Base-by-base conservation (phyloP, 2,797 vertebrate species). In the Spinibarbus caldwelli region DNA sequence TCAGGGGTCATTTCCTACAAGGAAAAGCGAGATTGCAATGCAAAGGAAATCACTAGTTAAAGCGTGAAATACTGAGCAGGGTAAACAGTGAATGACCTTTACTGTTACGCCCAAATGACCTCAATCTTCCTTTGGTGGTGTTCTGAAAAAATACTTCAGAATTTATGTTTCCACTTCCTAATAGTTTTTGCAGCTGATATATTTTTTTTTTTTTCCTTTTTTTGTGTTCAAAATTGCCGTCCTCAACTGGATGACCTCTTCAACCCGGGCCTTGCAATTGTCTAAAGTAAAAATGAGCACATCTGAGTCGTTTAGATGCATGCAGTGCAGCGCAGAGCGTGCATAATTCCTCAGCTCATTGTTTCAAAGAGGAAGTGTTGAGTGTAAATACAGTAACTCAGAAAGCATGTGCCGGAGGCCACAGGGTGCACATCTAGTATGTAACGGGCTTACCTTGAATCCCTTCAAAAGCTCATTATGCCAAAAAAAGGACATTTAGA, bases 301-400 rank as follows among this genome's bases (percentile, higher is more conserved):
- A 93, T 93, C 91, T 90, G 90, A 57, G 85, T 85, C 73, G 31
- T 87, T 94, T 92, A 93, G 93, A 89, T 93, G 90, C 7, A 62
- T 80, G 88, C 82, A 10, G 62, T 84, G 77, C 72, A 77, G 70
- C 26, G 41, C 26, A 43, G 45, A 73, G 67, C 78, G 64, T 87
- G 90, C 91, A 93, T 93, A 93, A 96, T 94, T 96, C 94, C 93
- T 94, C 86, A 88, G 94, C 95, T 96, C 95, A 98, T 99, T 98
- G 97, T 99, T 98, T 97, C 95, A 90, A 93, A 93, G 94, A 97
- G 98, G 98, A 99, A 99, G 95, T 88, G 88, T 82, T 90, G 95
- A 96, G 96, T 95, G 97, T 98, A 98, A 98, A 98, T 97, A 97
- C 94, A 95, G 95, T 97, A 95, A 97, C 94, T 93, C 93, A 97